Base-by-base conservation (phyloP, 2,113 vertebrate species). In the Gambusia holbrooki region DNA sequence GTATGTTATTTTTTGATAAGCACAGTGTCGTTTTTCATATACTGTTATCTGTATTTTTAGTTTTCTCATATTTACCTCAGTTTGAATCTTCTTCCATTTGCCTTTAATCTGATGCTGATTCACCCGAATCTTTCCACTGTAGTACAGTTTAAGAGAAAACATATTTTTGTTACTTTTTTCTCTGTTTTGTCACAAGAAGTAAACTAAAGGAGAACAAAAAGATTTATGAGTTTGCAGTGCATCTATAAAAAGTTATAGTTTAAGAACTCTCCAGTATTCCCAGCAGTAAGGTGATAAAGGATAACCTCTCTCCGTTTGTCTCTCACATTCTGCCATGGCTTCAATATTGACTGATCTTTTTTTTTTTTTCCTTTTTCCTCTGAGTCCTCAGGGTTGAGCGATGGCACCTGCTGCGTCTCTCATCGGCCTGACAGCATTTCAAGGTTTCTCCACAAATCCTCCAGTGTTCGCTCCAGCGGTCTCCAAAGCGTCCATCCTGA, bases 371-470 rank as follows among this genome's bases (percentile, higher is more conserved):
- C 77, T 54, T 54, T 2, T 32, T 63, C 14, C 28, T 19, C 5
- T 27, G 35, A 74, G 74, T 45, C 51, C 60, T 88, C 66, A 77
- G 64, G 81, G 76, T 11, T 87, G 73, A 90, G 75, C 82, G 73
- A 85, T 87, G 72, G 51, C 82, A 61, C 77, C 69, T 66, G 68
- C 82, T 76, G 71, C 68, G 29, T 65, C 78, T 60, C 72, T 82
- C 78, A 88, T 88, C 74, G 68, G 88, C 82, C 87, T 82, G 80
- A 84, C 83, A 78, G 64, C 13, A 2, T 85, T 84, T 85, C 81
- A 84, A 88, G 74, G 78, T 82, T 85, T 82, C 79, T 62, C 71
- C 73, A 69, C 84, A 87, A 85, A 85, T 88, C 76, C 84, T 35
- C 77, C 40, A 33, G 45, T 66, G 77, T 67, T 29, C 14, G 1